Evolutionary conservation across 2,113 vertebrate genomes (phyloP).

Genomic region (Onychorhynchus coronatus): DNA sequence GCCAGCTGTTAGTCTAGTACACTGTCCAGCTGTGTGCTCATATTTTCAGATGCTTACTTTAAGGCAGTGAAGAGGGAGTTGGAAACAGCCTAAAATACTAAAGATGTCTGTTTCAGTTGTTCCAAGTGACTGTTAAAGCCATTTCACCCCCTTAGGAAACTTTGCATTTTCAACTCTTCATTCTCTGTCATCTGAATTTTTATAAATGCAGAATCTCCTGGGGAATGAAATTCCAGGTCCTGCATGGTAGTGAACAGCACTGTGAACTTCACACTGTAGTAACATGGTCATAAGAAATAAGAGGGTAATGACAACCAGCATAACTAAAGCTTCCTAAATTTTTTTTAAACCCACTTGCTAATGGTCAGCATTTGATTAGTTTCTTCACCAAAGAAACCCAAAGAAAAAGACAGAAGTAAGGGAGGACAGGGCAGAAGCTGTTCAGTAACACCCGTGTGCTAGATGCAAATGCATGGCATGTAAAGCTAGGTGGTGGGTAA

Average conservation of each 20-base stretch:
- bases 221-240: neutral
- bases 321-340: neutral
- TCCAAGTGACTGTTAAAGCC: neutral
- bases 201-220: neutral
- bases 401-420: neutral
- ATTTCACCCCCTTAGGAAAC: neutral
- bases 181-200: neutral
- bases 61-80: neutral
- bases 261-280: neutral
- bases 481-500: neutral
- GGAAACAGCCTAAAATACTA: neutral
- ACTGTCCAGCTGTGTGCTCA: neutral
- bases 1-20: neutral
- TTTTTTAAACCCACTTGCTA: neutral
- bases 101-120: neutral
- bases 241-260: neutral
- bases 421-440: neutral
- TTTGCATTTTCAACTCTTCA: neutral
- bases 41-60: neutral
- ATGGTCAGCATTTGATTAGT: neutral
- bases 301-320: neutral
- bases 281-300: neutral
- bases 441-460: neutral
- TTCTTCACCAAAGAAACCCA: neutral
- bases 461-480: fast-evolving